These are phyloP conservation scores for Eretmocerus hayati DNA, from an alignment of 2,888 invertebrate genomes.

Conservation along the genomic window DNA sequence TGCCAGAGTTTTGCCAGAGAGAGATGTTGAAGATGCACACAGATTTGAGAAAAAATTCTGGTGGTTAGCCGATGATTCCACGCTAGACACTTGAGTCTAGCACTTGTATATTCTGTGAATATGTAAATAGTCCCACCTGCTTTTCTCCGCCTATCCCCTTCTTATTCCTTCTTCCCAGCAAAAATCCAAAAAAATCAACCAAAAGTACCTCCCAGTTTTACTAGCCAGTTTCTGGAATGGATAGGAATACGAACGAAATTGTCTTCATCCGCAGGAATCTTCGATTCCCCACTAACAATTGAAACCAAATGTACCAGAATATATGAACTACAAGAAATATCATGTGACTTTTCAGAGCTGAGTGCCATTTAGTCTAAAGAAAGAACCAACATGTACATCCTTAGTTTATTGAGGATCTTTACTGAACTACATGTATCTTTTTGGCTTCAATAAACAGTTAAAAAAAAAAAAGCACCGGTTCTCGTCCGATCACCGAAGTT, in stretches of 20 bases:
- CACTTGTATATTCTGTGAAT: not conserved
- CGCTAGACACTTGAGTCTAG: not conserved
- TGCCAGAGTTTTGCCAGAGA: not conserved
- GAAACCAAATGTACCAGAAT: no score
- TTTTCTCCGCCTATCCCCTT: not conserved
- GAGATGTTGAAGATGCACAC: not conserved
- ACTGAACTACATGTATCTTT: no score
- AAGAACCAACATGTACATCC: no score
- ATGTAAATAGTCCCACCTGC: not conserved
- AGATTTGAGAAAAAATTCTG: not conserved
- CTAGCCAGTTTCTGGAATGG: no score
- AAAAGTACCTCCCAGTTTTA: no score
- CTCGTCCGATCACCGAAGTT: conserved; percentile 5
- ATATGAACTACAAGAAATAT: no score
- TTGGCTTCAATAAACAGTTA: not conserved
- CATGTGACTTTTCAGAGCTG: no score
- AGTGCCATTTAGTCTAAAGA: no score
- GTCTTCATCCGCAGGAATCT: not conserved
- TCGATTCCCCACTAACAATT: no score
- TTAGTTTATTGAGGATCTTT: no score
- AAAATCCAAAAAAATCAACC: not conserved
- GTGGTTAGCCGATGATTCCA: not conserved
- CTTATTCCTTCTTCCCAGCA: not conserved
- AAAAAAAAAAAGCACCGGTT: conserved; percentile 2
- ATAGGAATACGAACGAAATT: no score